Conservation (phyloP, 1,140 invertebrate genomes). For the Tetramorium simillimum region DNA sequence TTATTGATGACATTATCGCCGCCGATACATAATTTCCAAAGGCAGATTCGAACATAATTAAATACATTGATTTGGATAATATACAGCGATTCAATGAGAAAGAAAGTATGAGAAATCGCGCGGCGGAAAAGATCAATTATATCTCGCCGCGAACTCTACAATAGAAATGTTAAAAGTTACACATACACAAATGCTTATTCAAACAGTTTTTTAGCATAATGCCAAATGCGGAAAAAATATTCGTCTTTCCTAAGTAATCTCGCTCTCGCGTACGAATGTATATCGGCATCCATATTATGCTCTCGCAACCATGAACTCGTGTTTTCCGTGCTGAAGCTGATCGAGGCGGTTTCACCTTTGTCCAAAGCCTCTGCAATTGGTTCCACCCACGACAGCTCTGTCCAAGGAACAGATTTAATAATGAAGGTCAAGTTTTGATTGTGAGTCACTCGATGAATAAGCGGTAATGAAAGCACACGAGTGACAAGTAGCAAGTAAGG, state of each 20-base stretch:
- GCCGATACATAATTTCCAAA: not conserved
- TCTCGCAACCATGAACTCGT: slow-evolving; percentile 97
- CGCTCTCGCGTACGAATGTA: slow-evolving; percentile 93
- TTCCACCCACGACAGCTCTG: slow-evolving; percentile 85
- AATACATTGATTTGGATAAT: not conserved
- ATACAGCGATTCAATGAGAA: not conserved
- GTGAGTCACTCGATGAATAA: not conserved
- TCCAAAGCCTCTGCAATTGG: slow-evolving; percentile 86
- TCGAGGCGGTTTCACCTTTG: slow-evolving; percentile 89
- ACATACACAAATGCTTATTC: slow-evolving; percentile 86
- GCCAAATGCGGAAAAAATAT: slow-evolving; percentile 98
- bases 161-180: slow-evolving; percentile 31
- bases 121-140: slow-evolving; percentile 10
- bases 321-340: slow-evolving; percentile 94
- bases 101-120: not conserved
- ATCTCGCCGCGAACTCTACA: not conserved
- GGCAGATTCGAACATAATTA: not conserved
- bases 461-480: not conserved
- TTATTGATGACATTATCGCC: not conserved
- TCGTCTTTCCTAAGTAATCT: slow-evolving; percentile 93
- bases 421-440: not conserved
- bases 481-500: not conserved
- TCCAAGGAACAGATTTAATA: not conserved
- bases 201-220: slow-evolving; percentile 93
- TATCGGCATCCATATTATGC: slow-evolving; percentile 96